Percentiles rank a stretch among this genome's conserved stretches.
Evolutionary conservation across 2,888 invertebrate species (phyloP).

Genomic region (Drosophila kanekoi): DNA sequence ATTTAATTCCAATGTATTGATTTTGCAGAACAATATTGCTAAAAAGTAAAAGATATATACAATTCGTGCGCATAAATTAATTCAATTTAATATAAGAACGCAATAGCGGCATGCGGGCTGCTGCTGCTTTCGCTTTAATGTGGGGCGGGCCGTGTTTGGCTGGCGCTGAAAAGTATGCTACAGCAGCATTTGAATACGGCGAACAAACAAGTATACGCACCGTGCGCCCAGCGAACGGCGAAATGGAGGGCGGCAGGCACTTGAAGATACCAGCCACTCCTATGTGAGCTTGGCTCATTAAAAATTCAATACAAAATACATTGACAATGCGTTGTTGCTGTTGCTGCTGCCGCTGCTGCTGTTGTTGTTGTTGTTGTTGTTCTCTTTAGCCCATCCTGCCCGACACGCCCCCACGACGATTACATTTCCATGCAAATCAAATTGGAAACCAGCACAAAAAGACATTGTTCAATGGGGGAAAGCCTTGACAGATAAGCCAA

Average conservation of each 20-base stretch:
- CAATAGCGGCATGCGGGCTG: constrained; percentile 9
- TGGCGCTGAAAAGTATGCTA: constrained; percentile 45
- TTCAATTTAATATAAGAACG: constrained; percentile 20
- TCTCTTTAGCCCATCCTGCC: constrained; percentile 12
- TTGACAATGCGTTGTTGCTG: constrained; percentile 47
- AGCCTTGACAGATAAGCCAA: constrained; percentile 49
- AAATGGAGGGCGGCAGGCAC: constrained; percentile 4
- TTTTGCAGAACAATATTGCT: constrained; percentile 10
- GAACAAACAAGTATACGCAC: constrained; percentile 45
- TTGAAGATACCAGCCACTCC: constrained; percentile 30
- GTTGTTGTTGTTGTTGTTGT: constrained; percentile 19
- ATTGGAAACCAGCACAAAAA: constrained; percentile 63
- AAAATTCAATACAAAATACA: constrained; percentile 79
- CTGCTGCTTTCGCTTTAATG: constrained; percentile 4
- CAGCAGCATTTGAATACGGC: constrained; percentile 21
- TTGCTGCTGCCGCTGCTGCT: constrained; percentile 18
- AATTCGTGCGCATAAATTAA: constrained; percentile 13
- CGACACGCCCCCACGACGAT: constrained; percentile 49
- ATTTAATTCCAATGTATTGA: constrained; percentile 23
- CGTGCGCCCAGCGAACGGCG: neutral
- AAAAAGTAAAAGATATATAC: neutral
- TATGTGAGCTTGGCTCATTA: constrained; percentile 61
- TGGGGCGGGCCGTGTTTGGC: constrained; percentile 5
- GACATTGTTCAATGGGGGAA: constrained; percentile 24
- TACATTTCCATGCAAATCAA: constrained; percentile 81